A percentile compares a stretch with the other conserved stretches of the same genome.
These are phyloP conservation scores for Hippoglossus stenolepis DNA, from an alignment of 2,113 vertebrate species.

Conservation along the genomic window DNA sequence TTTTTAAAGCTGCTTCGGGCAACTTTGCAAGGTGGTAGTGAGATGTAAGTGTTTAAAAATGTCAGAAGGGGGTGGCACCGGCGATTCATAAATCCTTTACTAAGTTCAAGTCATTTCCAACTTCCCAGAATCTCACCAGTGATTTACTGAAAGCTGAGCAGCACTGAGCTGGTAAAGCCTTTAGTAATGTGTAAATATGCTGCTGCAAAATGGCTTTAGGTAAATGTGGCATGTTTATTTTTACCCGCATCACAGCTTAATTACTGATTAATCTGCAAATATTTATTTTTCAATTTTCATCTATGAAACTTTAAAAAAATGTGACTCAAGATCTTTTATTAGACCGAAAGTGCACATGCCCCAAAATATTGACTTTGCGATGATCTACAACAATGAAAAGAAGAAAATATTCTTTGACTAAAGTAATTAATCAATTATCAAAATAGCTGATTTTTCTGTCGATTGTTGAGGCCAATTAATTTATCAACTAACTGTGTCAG, in stretches of 20 bases:
- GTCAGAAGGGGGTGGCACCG: neutral
- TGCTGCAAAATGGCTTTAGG: neutral
- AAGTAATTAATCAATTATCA: too few relatives aligned
- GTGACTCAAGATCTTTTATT: too few relatives aligned
- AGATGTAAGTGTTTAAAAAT: slow-evolving; percentile 8
- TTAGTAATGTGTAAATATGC: neutral
- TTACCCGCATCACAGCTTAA: neutral
- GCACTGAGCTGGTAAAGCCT: neutral
- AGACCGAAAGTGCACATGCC: too few relatives aligned
- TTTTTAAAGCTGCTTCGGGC: slow-evolving; percentile 24
- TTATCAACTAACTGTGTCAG: too few relatives aligned
- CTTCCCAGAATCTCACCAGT: neutral
- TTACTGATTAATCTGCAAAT: too few relatives aligned
- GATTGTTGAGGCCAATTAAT: too few relatives aligned
- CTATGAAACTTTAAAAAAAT: too few relatives aligned
- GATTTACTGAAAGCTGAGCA: neutral
- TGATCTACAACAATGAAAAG: too few relatives aligned
- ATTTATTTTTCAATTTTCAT: too few relatives aligned
- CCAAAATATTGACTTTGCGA: neutral
- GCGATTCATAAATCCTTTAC: neutral
- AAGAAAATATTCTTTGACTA: too few relatives aligned
- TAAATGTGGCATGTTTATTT: neutral
- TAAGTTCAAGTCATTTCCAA: neutral
- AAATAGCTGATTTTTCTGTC: too few relatives aligned
- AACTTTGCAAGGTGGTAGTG: slow-evolving; percentile 25